Percentiles rank a stretch among this genome's conserved stretches.
These are phyloP conservation scores for Micromys minutus DNA, from an alignment of 2,113 vertebrate genomes.

Conservation along the genomic window DNA sequence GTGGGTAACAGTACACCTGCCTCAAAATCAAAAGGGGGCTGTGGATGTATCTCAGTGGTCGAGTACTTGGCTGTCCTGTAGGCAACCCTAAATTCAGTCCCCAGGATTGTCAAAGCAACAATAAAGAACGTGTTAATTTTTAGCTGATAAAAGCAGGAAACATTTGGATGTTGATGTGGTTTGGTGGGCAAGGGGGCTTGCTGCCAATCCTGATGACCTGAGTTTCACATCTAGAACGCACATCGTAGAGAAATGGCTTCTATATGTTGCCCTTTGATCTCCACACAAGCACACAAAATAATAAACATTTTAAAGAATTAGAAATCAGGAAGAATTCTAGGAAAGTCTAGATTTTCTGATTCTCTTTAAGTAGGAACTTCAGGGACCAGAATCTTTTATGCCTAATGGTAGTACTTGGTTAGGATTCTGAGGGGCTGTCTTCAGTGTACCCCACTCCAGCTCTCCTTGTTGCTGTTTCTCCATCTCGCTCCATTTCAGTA, in stretches of 20 bases:
- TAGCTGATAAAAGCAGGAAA: background rate
- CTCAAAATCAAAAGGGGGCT: background rate
- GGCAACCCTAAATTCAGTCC: background rate
- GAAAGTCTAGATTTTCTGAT: slow-evolving; percentile 1
- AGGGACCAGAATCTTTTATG: background rate
- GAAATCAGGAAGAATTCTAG: background rate
- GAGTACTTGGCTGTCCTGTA: background rate
- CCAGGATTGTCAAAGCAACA: background rate
- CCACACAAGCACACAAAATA: too few species aligned
- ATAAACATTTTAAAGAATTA: background rate
- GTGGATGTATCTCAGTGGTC: background rate
- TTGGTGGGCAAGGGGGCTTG: background rate
- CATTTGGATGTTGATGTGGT: background rate
- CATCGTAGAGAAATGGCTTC: background rate
- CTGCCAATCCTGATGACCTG: background rate
- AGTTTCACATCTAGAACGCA: background rate
- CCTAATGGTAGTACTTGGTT: background rate
- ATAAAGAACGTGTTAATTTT: background rate
- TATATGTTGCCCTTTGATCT: background rate
- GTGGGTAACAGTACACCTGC: background rate
- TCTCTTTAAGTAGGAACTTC: slow-evolving; percentile 27
- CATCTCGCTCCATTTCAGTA: background rate
- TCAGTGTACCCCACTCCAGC: background rate
- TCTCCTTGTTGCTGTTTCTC: background rate
- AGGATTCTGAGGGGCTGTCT: too few species aligned